Base-by-base conservation (phyloP, 2,797 vertebrate genomes). In the Tragelaphus oryx region DNA sequence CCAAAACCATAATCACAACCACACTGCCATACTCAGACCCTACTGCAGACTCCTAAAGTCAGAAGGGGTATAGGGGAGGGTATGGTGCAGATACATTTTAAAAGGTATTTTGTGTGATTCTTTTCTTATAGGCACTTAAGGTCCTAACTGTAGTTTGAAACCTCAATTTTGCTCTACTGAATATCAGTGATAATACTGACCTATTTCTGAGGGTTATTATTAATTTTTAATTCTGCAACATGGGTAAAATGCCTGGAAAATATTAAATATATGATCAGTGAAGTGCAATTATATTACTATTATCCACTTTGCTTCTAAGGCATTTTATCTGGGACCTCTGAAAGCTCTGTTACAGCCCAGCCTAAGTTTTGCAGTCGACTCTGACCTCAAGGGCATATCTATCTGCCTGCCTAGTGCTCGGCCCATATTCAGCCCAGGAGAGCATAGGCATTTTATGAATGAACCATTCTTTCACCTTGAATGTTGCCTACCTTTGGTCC, bases 361-460 rank as follows among this genome's bases (percentile, higher is more conserved):
- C 2, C 0, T 1, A 24, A 48, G 44, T 54, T 65, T 1, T 28
- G 26, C 30, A 8, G 28, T n/a, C 1, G 1, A 44, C 30, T 18
- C 16, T 50, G 22, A 81, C 14, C 4, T 22, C 10, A 16, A 54
- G 6, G 33, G 13, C 1, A 0, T 8, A 2, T 68, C n/a, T 12
- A 3, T 68, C 37, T 62, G 10, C 60, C 24, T 30, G 33, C 20
- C 28, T 4, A 16, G 3, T 0, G 0, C 9, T 11, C 4, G 8
- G 44, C 30, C 26, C 28, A 6, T 4, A 0, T 33, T 57, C 24
- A 57, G 30, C 41, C 18, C 1, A n/a, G 18, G 26, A 95, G 16
- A 59, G 16, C 37, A 8, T 5, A 4, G 6, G 20, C 0, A 0
- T 22, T 22, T 22, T 22, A 4, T 5, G 14, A 60, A 18, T 1